Percentiles rank a stretch among this genome's conserved stretches.
Conservation (phyloP, 2,797 vertebrate genomes). For the Bradypodion pumilum region DNA sequence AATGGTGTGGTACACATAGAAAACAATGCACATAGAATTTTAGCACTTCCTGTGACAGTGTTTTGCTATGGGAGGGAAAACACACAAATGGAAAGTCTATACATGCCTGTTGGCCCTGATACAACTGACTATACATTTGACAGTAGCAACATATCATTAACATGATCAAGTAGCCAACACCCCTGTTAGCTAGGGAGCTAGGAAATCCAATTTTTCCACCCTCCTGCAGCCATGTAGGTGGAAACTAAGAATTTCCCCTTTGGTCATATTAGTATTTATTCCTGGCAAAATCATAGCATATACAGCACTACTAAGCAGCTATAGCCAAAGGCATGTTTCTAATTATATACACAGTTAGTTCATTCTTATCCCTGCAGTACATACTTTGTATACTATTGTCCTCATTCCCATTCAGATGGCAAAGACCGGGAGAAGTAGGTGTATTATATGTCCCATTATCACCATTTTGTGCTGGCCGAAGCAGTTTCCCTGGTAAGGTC, state of each 20-base stretch:
- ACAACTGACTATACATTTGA: not conserved
- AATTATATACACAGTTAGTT: no score
- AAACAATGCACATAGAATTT: not conserved
- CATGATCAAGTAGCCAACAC: not conserved
- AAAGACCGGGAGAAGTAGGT: slow-evolving; percentile 48
- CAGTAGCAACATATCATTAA: not conserved
- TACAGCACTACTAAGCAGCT: rapidly evolving
- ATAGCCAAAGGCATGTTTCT: not conserved
- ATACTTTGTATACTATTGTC: slow-evolving; percentile 79
- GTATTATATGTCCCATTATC: slow-evolving; percentile 70
- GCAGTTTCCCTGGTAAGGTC: slow-evolving; percentile 90
- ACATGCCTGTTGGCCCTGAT: not conserved
- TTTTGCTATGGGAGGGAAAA: not conserved
- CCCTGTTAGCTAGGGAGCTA: not conserved
- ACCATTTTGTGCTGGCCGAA: slow-evolving; percentile 77
- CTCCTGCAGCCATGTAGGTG: not conserved
- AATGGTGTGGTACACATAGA: not conserved
- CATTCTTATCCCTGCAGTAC: slow-evolving; percentile 43
- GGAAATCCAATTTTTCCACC: not conserved
- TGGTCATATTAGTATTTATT: rapidly evolving
- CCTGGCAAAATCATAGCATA: rapidly evolving
- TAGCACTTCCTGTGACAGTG: not conserved
- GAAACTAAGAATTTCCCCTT: not conserved
- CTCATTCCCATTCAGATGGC: slow-evolving; percentile 67
- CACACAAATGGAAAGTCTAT: not conserved